Evolutionary conservation across 2,113 vertebrate species (phyloP), one percentile per base, ranked within the genome.

Genomic region (Sisor rabdophorus): DNA sequence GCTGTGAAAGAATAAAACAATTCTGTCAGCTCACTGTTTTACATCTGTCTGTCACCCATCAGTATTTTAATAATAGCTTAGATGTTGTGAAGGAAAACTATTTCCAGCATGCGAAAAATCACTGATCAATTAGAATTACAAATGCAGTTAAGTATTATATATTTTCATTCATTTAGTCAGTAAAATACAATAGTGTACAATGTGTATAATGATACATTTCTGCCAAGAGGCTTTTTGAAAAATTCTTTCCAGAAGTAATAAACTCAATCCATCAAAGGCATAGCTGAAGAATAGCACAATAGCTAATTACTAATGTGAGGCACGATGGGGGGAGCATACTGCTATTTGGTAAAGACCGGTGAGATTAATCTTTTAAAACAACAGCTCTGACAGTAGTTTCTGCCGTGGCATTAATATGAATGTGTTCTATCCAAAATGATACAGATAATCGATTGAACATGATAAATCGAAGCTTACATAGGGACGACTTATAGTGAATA

Each of bases 251-350:
- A 63, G 30, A 36, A 63, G n/a, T 36, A 5, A 74, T 36, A 13
- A 72, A 72, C 13, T 40, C n/a, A 2, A 58, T 58, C 54, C 13
- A 44, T 72, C 32, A 16, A 72, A 58, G 32, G 53, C 32, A 56
- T 20, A 72, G 19, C 70, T 44, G 30, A 72, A 72, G 53, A 8
- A 32, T 56, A 44, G 70, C 70, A 36, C 55, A 58, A 58, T 44
- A 40, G 56, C 48, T 40, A 40, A 71, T 56, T 71, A 56, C 53
- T 3, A 13, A 58, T 22, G 70, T 71, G 30, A 55, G 30, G 22
- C 20, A 20, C 60, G 48, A 9, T 1, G 40, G 40, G 40, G 40
- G 9, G 9, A 10, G 22, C 52, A 63, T 63, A 36, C 17, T 20
- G 60, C 60, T 63, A 36, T 63, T 20, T 63, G 20, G 28, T 60